Conservation (phyloP, 2,113 vertebrate genomes). For the Pseudolaguvia tuberculata region DNA sequence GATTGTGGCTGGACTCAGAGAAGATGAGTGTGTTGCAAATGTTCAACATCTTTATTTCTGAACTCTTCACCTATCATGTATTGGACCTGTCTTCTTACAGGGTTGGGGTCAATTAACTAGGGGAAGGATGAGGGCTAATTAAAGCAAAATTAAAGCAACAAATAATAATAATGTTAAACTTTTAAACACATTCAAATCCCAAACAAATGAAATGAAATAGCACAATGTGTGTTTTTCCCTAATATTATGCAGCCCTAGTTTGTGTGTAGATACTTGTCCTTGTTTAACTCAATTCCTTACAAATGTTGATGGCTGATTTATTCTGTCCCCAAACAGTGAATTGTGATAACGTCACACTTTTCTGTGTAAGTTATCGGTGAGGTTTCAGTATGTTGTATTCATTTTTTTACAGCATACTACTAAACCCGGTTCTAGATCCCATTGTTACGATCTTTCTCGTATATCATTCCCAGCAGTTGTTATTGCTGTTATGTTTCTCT, state of each 20-base stretch:
- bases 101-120: background rate
- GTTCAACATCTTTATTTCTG: slow-evolving; percentile 48
- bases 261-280: no score
- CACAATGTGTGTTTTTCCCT: no score
- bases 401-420: no score
- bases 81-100: background rate
- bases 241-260: no score
- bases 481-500: background rate
- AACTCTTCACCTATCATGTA: background rate
- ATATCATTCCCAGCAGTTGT: background rate
- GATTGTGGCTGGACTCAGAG: slow-evolving; percentile 15
- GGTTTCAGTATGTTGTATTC: no score
- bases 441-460: background rate
- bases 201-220: no score
- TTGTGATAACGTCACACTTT: no score
- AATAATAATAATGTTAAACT: background rate
- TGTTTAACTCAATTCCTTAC: no score
- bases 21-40: slow-evolving; percentile 50
- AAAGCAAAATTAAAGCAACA: background rate
- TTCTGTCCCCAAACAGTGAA: no score
- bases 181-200: background rate
- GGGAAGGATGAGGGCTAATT: background rate
- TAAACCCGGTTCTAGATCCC: background rate
- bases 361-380: no score
- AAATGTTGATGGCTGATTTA: no score